Conservation (phyloP, 1,140 invertebrate genomes). For the Eciton burchellii region DNA sequence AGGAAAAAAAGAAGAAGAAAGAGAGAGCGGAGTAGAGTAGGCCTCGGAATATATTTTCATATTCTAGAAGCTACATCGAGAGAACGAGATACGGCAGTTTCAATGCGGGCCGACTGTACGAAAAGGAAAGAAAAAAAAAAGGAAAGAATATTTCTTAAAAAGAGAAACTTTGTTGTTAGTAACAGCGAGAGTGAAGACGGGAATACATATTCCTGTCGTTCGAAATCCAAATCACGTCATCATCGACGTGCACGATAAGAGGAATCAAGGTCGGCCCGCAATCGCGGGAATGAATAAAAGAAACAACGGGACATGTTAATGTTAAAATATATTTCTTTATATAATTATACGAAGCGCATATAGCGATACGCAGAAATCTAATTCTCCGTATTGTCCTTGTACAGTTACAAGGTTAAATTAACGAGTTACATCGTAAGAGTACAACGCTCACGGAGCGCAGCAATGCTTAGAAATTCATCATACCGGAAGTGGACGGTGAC, state of each 20-base stretch:
- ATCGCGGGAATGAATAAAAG: neutral
- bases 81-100: neutral
- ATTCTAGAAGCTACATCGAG: neutral
- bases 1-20: conserved; percentile 18
- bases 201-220: no score
- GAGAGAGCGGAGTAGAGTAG: neutral
- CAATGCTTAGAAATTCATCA: neutral
- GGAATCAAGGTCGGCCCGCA: no score
- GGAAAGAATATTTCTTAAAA: neutral
- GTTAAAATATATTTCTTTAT: no score
- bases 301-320: neutral
- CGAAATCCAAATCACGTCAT: no score
- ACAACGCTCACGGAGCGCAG: neutral
- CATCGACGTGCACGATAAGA: no score
- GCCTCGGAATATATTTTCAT: conserved; percentile 35
- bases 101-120: neutral
- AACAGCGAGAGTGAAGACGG: no score
- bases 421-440: neutral
- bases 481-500: no score
- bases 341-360: no score
- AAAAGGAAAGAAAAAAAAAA: neutral
- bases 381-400: no score
- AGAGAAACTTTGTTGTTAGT: neutral
- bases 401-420: no score
- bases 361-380: no score